Percentiles rank a stretch among this genome's conserved stretches.
Evolutionary conservation across 2,797 vertebrate species (phyloP).

Genomic region (Thripadectes ignobilis): DNA sequence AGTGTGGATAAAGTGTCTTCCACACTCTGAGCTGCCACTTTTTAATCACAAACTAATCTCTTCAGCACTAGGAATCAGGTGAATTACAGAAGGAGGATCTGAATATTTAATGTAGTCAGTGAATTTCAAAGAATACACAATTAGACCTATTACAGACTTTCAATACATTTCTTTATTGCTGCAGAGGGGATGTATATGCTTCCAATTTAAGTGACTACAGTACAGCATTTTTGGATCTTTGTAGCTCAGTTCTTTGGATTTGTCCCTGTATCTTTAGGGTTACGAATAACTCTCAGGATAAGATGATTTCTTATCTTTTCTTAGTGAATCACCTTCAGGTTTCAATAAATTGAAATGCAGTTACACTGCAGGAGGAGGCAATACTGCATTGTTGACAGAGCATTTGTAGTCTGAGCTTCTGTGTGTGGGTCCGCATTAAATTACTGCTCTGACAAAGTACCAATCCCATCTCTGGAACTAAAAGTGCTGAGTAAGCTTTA

Average conservation of each 20-base stretch:
- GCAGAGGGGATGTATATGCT: not conserved
- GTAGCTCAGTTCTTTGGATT: not conserved
- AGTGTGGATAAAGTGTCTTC: not conserved
- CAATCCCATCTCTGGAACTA: not conserved
- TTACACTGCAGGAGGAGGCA: not conserved
- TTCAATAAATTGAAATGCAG: not conserved
- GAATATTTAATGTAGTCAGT: not conserved
- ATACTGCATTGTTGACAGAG: not conserved
- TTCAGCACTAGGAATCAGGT: not conserved
- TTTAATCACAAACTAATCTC: not conserved
- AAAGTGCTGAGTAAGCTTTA: constrained; percentile 10
- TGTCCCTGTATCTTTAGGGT: not conserved
- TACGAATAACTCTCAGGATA: not conserved
- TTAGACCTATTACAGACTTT: not conserved
- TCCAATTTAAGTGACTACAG: not conserved
- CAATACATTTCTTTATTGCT: not conserved
- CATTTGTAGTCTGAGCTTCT: not conserved
- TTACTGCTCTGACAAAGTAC: not conserved
- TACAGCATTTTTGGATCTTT: not conserved
- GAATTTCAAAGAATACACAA: not conserved
- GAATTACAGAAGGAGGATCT: not conserved
- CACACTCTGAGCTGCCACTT: not conserved
- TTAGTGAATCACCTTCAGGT: not conserved
- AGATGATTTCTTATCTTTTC: not conserved
- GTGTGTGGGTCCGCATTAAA: not conserved